These are phyloP conservation scores for Scrobipalpa costella DNA, from an alignment of 2,888 invertebrate genomes.

Conservation along the genomic window DNA sequence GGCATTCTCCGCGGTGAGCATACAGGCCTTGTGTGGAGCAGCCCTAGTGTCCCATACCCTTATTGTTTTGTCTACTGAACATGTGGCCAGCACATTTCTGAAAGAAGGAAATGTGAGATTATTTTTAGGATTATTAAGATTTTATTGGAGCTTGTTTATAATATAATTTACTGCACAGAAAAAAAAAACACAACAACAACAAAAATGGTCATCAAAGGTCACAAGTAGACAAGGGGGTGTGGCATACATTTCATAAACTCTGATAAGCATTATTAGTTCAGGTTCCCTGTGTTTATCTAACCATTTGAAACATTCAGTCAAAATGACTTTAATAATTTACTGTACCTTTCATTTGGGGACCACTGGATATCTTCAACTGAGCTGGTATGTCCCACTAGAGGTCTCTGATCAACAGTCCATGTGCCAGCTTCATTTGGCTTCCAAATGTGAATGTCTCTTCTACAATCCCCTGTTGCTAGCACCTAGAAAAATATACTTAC, in stretches of 20 bases:
- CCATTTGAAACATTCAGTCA: too few relatives aligned
- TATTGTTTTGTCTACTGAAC: constrained; percentile 94
- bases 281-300: too few relatives aligned
- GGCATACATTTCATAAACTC: too few relatives aligned
- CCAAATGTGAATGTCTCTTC: constrained; percentile 97
- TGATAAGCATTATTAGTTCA: too few relatives aligned
- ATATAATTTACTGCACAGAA: too few relatives aligned
- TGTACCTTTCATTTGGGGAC: constrained; percentile 95
- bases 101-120: constrained; percentile 39
- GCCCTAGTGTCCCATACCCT: constrained; percentile 98
- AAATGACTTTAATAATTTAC: too few relatives aligned
- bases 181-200: too few relatives aligned
- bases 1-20: constrained; percentile 91
- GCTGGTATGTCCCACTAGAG: constrained; percentile 91
- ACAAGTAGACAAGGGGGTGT: too few relatives aligned
- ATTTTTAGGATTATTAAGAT: background rate
- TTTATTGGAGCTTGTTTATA: too few relatives aligned
- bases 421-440: constrained; percentile 87
- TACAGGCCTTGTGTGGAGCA: constrained; percentile 92
- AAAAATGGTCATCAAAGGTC: too few relatives aligned
- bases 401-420: constrained; percentile 96
- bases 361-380: constrained; percentile 99
- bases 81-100: constrained; percentile 91
- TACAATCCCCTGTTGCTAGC: constrained; percentile 96
- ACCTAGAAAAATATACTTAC: constrained; percentile 73